Conservation (phyloP, 2,888 invertebrate genomes). For the Diarsia dahlii region DNA sequence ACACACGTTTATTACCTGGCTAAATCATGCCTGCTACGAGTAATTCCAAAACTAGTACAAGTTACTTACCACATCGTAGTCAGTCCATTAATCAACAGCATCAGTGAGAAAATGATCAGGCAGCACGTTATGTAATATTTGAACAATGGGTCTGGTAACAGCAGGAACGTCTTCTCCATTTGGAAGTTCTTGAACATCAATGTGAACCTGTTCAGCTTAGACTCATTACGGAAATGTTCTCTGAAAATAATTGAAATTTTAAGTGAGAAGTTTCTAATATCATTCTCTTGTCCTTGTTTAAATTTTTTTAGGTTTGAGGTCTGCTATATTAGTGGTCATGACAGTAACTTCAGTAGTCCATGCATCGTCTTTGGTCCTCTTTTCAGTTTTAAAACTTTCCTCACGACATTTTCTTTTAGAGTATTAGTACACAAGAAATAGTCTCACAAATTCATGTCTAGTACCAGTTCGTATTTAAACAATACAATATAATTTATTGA, state of each 20-base stretch:
- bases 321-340: neutral
- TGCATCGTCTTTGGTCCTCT: neutral
- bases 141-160: conserved; percentile 95
- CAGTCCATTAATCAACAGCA: conserved; percentile 81
- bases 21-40: neutral
- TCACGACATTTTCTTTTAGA: neutral
- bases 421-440: neutral
- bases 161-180: conserved; percentile 93
- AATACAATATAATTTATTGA: conserved; percentile 1
- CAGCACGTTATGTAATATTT: conserved; percentile 93
- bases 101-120: conserved; percentile 80
- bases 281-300: neutral
- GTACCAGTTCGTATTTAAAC: neutral
- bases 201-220: conserved; percentile 89
- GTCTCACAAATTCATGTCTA: neutral
- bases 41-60: neutral
- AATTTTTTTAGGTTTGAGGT: neutral
- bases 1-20: neutral
- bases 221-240: conserved; percentile 92
- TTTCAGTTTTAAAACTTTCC: neutral
- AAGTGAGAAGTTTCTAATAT: neutral
- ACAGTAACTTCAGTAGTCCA: neutral
- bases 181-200: conserved; percentile 87
- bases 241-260: conserved; percentile 82
- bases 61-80: conserved; percentile 84